A percentile compares a stretch with the other conserved stretches of the same genome.
These are phyloP conservation scores for Struthidea cinerea DNA, from an alignment of 2,113 vertebrate genomes.

Conservation along the genomic window DNA sequence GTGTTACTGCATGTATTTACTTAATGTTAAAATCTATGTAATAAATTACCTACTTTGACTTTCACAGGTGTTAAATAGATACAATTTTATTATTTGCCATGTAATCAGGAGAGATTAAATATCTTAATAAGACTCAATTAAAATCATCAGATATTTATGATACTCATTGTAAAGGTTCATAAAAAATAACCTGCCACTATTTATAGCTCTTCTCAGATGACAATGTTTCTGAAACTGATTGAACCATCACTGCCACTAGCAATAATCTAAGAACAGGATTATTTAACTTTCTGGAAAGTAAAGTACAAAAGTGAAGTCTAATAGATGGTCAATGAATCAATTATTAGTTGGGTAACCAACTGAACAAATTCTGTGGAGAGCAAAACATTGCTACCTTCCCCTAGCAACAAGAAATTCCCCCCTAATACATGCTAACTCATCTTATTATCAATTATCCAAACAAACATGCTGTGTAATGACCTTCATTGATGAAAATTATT, in stretches of 20 bases:
- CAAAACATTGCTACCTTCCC: background rate
- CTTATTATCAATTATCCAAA: background rate
- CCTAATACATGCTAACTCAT: background rate
- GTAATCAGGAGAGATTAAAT: conserved; percentile 49
- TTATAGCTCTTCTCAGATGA: background rate
- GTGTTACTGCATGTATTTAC: conserved; percentile 1
- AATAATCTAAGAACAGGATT: background rate
- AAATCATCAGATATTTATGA: conserved; percentile 58
- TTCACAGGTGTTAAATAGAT: conserved; percentile 33
- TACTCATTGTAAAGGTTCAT: conserved; percentile 15
- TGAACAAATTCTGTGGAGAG: background rate
- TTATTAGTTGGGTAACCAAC: background rate
- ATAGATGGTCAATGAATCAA: background rate
- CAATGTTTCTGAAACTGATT: background rate
- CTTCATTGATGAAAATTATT: background rate
- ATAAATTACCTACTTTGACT: conserved; percentile 11
- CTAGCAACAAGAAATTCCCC: background rate
- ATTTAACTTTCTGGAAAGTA: conserved; percentile 23
- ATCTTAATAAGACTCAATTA: conserved; percentile 57
- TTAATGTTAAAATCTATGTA: conserved; percentile 26
- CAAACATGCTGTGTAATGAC: background rate
- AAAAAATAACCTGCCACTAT: conserved; percentile 3
- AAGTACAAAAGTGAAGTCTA: background rate
- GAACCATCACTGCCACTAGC: background rate
- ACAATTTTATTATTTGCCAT: conserved; percentile 40